phyloP scores from a whole-genome alignment of 2,113 vertebrate species.

The Apaloderma vittatum region DNA sequence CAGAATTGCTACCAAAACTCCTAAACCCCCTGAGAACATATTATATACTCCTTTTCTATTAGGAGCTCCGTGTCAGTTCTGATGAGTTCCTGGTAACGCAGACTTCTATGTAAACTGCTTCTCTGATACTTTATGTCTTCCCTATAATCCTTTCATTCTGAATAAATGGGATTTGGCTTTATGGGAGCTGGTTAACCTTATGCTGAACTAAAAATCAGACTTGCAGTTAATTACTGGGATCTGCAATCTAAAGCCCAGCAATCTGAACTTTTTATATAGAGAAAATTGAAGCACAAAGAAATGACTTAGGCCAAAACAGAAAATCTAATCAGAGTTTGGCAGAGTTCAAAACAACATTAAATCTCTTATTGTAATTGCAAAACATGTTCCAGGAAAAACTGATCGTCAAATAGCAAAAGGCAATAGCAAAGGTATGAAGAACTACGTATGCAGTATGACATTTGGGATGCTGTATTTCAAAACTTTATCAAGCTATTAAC shows the following conservation, averaged over 20 bases:
- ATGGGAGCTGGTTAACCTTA: slow-evolving; percentile 63
- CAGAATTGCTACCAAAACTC: not conserved
- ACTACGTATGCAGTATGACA: not conserved
- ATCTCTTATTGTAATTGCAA: slow-evolving; percentile 59
- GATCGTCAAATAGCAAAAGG: slow-evolving; percentile 22
- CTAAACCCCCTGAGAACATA: not conserved
- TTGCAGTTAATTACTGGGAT: slow-evolving; percentile 68
- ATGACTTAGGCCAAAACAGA: slow-evolving; percentile 38
- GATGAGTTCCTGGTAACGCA: not conserved
- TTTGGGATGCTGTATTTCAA: not conserved
- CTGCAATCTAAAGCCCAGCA: slow-evolving; percentile 27
- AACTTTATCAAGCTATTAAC: slow-evolving; percentile 12
- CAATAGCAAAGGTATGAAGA: slow-evolving; percentile 33
- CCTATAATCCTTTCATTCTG: slow-evolving; percentile 36
- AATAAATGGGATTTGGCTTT: slow-evolving; percentile 68
- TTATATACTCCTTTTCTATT: not conserved
- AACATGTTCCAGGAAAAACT: slow-evolving; percentile 35
- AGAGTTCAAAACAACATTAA: slow-evolving; percentile 61
- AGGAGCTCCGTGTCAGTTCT: not conserved
- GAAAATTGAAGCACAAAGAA: slow-evolving; percentile 62
- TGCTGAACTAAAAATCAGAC: slow-evolving; percentile 66
- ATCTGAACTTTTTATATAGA: slow-evolving; percentile 52
- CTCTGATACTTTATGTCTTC: slow-evolving; percentile 26
- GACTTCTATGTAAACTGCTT: not conserved
- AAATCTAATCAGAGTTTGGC: slow-evolving; percentile 63